phyloP scores from a whole-genome alignment of 2,113 vertebrate species.

The Trogon melanurus region DNA sequence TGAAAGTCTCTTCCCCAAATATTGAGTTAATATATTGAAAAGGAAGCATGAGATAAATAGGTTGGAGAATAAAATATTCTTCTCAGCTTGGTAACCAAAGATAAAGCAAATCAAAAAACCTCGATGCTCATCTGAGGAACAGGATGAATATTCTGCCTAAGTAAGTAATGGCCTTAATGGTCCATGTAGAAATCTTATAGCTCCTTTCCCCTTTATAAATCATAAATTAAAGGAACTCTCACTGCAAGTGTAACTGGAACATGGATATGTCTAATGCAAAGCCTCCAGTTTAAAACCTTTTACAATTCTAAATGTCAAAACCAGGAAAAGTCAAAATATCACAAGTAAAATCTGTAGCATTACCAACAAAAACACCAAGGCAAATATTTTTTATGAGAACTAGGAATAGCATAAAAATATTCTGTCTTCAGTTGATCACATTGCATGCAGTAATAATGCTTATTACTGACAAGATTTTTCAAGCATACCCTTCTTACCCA shows the following conservation, averaged over 20 bases:
- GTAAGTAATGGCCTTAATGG: not conserved
- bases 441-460: not conserved
- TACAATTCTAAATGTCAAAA: not conserved
- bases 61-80: not conserved
- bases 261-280: not conserved
- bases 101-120: not conserved
- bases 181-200: not conserved
- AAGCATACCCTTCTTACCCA: not conserved
- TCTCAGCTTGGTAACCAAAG: not conserved
- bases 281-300: constrained; percentile 30
- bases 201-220: not conserved
- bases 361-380: not conserved
- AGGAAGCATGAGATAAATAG: not conserved
- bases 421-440: not conserved
- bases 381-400: not conserved
- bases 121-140: not conserved
- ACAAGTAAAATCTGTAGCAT: not conserved
- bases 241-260: not conserved
- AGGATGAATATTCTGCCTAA: not conserved
- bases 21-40: not conserved
- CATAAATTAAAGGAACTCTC: constrained; percentile 3
- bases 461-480: not conserved
- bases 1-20: not conserved
- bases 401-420: not conserved
- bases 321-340: not conserved